Conservation (phyloP, 2,888 invertebrate genomes). For the Parnassius orleans region DNA sequence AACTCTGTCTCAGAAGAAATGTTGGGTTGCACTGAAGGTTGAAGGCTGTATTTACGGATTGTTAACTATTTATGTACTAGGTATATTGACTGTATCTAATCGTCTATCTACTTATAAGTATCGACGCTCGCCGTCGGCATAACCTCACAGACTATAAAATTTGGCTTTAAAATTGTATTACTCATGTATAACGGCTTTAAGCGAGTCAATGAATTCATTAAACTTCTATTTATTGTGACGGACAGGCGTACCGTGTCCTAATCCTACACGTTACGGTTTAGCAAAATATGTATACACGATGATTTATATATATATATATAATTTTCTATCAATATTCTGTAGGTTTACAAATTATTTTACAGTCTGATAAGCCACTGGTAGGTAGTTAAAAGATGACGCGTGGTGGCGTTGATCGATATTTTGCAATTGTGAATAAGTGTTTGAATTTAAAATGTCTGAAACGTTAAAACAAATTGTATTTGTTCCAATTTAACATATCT, state of each 20-base stretch:
- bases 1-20: background rate
- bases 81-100: slow-evolving; percentile 67
- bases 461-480: slow-evolving; percentile 47
- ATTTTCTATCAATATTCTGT: slow-evolving; percentile 77
- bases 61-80: slow-evolving; percentile 76
- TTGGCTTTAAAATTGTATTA: slow-evolving; percentile 79
- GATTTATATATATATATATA: slow-evolving; percentile 66
- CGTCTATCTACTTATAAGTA: slow-evolving; percentile 73
- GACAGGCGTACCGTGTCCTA: slow-evolving; percentile 38
- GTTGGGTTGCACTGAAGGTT: slow-evolving; percentile 27
- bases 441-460: slow-evolving; percentile 47
- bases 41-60: slow-evolving; percentile 72
- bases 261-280: slow-evolving; percentile 64
- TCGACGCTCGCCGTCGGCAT: slow-evolving; percentile 68
- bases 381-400: slow-evolving; percentile 44
- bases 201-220: slow-evolving; percentile 70
- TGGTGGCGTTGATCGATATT: slow-evolving; percentile 24
- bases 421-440: slow-evolving; percentile 56
- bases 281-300: slow-evolving; percentile 66
- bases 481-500: slow-evolving; percentile 62
- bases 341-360: slow-evolving; percentile 74
- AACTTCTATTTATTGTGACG: slow-evolving; percentile 65
- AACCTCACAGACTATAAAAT: slow-evolving; percentile 80
- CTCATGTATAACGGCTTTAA: slow-evolving; percentile 75
- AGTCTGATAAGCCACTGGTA: slow-evolving; percentile 56